These are phyloP conservation scores for Eurois occulta DNA, from an alignment of 2,888 invertebrate species.

Conservation along the genomic window DNA sequence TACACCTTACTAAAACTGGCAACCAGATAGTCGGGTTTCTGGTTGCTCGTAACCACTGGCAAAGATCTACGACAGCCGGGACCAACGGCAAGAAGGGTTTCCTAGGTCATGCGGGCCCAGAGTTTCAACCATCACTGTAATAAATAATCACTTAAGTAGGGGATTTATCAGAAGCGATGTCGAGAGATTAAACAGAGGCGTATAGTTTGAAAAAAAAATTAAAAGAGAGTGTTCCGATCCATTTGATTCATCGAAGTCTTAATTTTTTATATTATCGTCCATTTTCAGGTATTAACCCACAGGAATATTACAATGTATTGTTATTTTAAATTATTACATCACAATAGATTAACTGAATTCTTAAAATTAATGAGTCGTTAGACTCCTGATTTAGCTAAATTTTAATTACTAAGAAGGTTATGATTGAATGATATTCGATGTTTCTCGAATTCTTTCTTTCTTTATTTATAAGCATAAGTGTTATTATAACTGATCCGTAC, in stretches of 20 bases:
- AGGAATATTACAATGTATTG: not conserved
- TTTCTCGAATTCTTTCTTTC: not conserved
- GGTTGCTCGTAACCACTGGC: not conserved
- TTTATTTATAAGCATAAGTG: not conserved
- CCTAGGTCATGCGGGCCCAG: not conserved
- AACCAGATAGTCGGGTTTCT: not conserved
- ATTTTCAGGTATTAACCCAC: too few species aligned
- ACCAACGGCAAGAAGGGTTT: not conserved
- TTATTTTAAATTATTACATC: not conserved
- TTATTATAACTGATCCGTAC: not conserved
- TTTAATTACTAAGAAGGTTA: not conserved
- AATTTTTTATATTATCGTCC: not conserved
- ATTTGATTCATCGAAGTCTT: not conserved
- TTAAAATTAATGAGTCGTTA: not conserved
- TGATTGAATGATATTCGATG: not conserved
- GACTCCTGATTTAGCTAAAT: not conserved
- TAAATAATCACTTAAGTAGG: not conserved
- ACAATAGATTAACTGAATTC: not conserved
- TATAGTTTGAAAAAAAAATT: not conserved
- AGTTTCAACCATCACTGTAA: not conserved
- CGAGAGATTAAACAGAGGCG: not conserved
- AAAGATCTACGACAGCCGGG: not conserved
- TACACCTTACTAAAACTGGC: not conserved
- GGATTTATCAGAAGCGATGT: not conserved
- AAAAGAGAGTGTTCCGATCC: not conserved